phyloP scores from a whole-genome alignment of 1,140 invertebrate genomes.

The Hyphantria cunea region DNA sequence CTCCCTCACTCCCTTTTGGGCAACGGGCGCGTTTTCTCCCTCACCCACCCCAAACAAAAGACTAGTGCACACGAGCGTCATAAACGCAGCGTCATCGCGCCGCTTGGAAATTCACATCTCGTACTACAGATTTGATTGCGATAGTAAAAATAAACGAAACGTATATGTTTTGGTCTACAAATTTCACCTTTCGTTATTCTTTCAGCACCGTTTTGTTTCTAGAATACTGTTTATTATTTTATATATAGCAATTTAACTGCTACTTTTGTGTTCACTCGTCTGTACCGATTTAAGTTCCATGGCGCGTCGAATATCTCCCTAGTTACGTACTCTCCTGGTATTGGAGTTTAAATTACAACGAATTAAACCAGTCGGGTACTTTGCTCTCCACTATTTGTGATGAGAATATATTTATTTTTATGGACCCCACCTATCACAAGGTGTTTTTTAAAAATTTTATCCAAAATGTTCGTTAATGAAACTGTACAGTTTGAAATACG shows the following conservation, averaged over 20 bases:
- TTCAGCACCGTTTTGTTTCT: conserved; percentile 3
- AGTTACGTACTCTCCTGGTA: conserved; percentile 70
- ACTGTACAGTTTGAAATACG: too few species aligned
- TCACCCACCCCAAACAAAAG: conserved; percentile 42
- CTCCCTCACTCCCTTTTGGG: conserved; percentile 55
- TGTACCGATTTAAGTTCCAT: conserved; percentile 8
- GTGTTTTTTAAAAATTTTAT: conserved; percentile 44
- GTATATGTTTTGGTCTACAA: conserved; percentile 8
- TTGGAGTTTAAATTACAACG: conserved; percentile 74
- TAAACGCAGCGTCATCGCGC: conserved; percentile 35
- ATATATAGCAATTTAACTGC: neutral
- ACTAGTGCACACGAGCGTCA: conserved; percentile 53
- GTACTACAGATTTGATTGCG: conserved; percentile 20
- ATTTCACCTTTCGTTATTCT: neutral
- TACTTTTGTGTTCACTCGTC: conserved; percentile 5
- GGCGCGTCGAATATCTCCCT: conserved; percentile 56
- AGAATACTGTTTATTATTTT: neutral
- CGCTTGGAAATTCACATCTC: conserved; percentile 21
- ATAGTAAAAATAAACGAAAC: conserved; percentile 23
- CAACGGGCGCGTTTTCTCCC: conserved; percentile 48
- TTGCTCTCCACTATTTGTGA: conserved; percentile 36
- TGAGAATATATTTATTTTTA: conserved; percentile 32
- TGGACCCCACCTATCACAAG: conserved; percentile 37
- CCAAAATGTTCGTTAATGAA: too few species aligned
- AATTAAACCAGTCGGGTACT: conserved; percentile 67